Percentiles rank a stretch among this genome's conserved stretches.
These are phyloP conservation scores for Hirtodrosophila histrioides DNA, from an alignment of 2,888 invertebrate species.

Conservation along the genomic window DNA sequence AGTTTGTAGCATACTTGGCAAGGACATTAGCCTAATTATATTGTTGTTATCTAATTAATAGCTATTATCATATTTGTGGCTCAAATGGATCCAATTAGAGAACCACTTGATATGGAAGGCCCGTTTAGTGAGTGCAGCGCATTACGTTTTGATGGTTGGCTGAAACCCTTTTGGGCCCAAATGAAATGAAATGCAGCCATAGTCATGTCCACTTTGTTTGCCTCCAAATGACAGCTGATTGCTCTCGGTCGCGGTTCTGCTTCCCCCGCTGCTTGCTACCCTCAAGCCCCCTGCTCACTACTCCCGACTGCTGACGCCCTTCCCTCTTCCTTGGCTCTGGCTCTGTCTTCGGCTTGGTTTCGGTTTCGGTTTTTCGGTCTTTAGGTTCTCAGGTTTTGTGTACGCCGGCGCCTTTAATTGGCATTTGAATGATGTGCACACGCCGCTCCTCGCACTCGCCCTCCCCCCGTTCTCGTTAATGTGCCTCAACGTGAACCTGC, in stretches of 20 bases:
- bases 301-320: too few relatives aligned
- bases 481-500: constrained; percentile 15
- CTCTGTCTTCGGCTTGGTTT: constrained; percentile 27
- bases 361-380: constrained; percentile 22
- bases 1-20: too few relatives aligned
- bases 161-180: constrained; percentile 52
- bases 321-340: neutral
- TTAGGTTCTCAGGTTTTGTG: constrained; percentile 68
- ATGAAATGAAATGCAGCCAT: constrained; percentile 47
- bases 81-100: constrained; percentile 38
- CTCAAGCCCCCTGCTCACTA: neutral
- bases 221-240: constrained; percentile 79
- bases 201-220: constrained; percentile 80
- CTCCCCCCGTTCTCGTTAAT: neutral
- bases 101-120: constrained; percentile 22
- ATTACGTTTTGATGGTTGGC: constrained; percentile 50
- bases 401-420: constrained; percentile 81
- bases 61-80: constrained; percentile 46
- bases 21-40: constrained; percentile 32
- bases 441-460: constrained; percentile 47
- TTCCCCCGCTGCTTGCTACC: neutral
- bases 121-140: constrained; percentile 45
- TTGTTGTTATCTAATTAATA: constrained; percentile 1
- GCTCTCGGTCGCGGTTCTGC: constrained; percentile 49
- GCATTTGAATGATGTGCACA: constrained; percentile 81